Conservation (phyloP, 2,113 vertebrate genomes). For the Tinamus guttatus region DNA sequence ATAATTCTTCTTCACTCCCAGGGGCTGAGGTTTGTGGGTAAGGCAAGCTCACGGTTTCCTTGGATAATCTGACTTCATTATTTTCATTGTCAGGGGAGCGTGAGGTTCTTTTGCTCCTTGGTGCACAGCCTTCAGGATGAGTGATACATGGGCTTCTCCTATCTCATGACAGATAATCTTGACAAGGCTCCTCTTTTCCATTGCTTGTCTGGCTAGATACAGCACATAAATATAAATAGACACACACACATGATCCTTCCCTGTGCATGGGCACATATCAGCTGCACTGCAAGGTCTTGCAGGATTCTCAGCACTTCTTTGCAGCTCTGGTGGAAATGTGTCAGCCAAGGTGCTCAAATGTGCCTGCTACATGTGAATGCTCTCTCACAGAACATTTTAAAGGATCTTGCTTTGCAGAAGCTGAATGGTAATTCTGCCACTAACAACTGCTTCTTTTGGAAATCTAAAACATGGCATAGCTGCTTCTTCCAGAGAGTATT, state of each 20-base stretch:
- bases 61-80: constrained; percentile 81
- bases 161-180: constrained; percentile 65
- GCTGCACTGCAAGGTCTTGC: background rate
- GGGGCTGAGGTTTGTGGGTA: constrained; percentile 73
- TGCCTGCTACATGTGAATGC: background rate
- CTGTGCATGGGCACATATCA: background rate
- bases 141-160: constrained; percentile 72
- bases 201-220: constrained; percentile 51
- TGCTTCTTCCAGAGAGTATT: background rate
- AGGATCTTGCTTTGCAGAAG: background rate
- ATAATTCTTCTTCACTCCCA: constrained; percentile 75
- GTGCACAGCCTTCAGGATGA: constrained; percentile 74
- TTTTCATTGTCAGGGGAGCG: constrained; percentile 73
- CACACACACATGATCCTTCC: background rate
- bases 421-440: background rate
- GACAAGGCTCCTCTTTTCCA: constrained; percentile 65
- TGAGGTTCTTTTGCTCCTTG: constrained; percentile 70
- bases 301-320: background rate
- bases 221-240: constrained; percentile 9
- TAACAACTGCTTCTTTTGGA: background rate
- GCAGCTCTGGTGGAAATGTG: background rate
- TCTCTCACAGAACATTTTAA: background rate
- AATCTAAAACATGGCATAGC: background rate
- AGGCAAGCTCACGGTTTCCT: constrained; percentile 75
- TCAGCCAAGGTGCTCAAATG: background rate